Evolutionary conservation across 2,113 vertebrate species (phyloP).

Genomic region (Dromas ardeola): DNA sequence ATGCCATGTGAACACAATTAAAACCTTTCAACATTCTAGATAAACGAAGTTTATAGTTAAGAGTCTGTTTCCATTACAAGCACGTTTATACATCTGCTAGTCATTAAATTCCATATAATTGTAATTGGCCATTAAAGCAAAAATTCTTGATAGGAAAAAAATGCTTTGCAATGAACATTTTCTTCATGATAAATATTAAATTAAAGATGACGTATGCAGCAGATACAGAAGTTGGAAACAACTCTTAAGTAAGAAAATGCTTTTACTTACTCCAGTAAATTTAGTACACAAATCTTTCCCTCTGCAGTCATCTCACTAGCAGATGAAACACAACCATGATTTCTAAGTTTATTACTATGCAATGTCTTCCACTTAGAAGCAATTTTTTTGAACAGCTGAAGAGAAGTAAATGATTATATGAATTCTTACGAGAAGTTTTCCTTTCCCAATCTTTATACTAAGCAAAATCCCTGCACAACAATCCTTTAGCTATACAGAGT

Average conservation of each 20-base stretch:
- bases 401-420: background rate
- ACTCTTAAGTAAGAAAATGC: background rate
- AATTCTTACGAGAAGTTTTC: background rate
- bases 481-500: background rate
- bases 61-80: background rate
- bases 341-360: background rate
- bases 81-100: background rate
- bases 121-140: background rate
- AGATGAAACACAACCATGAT: background rate
- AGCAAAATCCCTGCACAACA: background rate
- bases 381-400: background rate
- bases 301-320: background rate
- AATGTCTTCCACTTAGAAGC: background rate
- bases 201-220: background rate
- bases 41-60: background rate
- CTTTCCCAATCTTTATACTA: background rate
- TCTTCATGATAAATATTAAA: background rate
- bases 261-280: slow-evolving; percentile 2
- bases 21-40: background rate
- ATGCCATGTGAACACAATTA: background rate
- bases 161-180: background rate
- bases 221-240: background rate
- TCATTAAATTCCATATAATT: slow-evolving; percentile 4
- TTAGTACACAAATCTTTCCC: background rate
- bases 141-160: background rate